Conservation (phyloP, 2,113 vertebrate genomes). For the Menidia beryllina region DNA sequence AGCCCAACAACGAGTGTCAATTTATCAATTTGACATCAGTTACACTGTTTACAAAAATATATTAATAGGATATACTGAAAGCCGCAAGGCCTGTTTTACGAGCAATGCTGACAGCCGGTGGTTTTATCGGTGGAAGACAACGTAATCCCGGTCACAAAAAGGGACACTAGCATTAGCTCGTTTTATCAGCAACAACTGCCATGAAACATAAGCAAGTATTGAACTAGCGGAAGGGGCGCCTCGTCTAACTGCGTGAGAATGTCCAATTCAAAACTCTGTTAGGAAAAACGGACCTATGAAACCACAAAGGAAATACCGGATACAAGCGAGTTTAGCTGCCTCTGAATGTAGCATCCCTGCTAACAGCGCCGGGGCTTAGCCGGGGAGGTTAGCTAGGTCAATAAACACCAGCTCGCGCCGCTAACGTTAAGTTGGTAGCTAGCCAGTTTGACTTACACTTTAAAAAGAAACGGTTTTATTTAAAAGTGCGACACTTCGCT, state of each 20-base stretch:
- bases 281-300: too few relatives aligned
- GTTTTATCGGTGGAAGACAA: neutral
- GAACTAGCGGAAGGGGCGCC: neutral
- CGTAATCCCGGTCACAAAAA: slow-evolving; percentile 19
- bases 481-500: neutral
- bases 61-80: too few relatives aligned
- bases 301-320: neutral
- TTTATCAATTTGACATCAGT: too few relatives aligned
- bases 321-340: neutral
- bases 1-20: too few relatives aligned
- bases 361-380: slow-evolving; percentile 10
- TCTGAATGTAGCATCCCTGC: slow-evolving; percentile 24
- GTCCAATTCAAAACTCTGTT: neutral
- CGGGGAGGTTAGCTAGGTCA: slow-evolving; percentile 18
- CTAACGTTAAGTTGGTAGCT: slow-evolving; percentile 22
- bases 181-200: neutral
- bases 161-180: slow-evolving; percentile 35
- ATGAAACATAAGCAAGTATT: neutral
- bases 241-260: neutral
- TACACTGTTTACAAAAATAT: too few relatives aligned
- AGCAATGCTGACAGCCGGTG: too few relatives aligned
- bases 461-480: neutral
- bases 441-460: neutral
- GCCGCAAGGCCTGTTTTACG: too few relatives aligned
- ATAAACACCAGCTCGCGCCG: slow-evolving; percentile 39